phyloP scores from a whole-genome alignment of 1,140 invertebrate species.

The Augochlora pura region DNA sequence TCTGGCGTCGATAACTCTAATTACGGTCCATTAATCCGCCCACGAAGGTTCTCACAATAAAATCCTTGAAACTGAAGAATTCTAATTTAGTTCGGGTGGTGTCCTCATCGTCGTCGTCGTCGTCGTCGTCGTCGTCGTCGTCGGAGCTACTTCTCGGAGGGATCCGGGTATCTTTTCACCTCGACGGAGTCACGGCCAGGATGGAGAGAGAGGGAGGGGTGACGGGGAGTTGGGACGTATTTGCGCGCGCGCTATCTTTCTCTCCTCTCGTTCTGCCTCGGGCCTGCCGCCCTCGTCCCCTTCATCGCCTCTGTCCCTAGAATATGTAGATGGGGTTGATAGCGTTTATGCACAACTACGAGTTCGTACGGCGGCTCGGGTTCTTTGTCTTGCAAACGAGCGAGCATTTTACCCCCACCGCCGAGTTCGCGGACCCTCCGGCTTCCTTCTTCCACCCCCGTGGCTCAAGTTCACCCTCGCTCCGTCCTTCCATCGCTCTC shows the following conservation, averaged over 20 bases:
- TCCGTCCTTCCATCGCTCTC: conserved; percentile 31
- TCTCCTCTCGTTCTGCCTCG: conserved; percentile 27
- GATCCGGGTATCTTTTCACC: conserved; percentile 15
- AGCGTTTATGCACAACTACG: conserved; percentile 75
- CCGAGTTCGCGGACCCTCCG: conserved; percentile 15
- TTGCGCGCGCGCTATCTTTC: conserved; percentile 47
- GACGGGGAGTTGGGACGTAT: conserved; percentile 26
- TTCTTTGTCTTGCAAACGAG: conserved; percentile 78
- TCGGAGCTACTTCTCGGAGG: background rate
- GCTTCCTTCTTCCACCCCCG: background rate
- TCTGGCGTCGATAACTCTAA: conserved; percentile 1
- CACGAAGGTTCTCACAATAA: background rate
- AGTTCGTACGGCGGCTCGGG: conserved; percentile 68
- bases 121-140: background rate
- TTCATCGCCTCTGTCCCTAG: conserved; percentile 38
- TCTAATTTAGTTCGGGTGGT: conserved; percentile 16
- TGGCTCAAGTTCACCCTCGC: conserved; percentile 47
- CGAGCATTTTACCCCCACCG: conserved; percentile 60
- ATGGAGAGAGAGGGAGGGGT: too few relatives aligned
- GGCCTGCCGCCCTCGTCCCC: background rate
- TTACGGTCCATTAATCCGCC: conserved; percentile 17
- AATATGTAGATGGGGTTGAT: conserved; percentile 75
- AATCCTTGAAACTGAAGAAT: conserved; percentile 25
- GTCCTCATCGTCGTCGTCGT: background rate
- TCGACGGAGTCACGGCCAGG: background rate